Evolutionary conservation across 2,888 invertebrate species (phyloP), one percentile per base, ranked within the genome.

Genomic region (Actias luna): DNA sequence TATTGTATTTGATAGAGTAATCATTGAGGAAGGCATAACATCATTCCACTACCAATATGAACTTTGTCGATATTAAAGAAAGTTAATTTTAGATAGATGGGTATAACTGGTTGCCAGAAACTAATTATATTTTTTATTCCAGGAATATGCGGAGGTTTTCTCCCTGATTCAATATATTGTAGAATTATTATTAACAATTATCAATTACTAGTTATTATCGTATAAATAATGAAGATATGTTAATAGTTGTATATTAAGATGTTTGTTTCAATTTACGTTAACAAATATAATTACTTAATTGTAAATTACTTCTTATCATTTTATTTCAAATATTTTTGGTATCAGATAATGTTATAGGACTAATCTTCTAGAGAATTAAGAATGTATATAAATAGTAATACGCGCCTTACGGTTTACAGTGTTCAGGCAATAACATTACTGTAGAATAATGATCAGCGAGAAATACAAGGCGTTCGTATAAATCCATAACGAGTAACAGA

Each of bases 211-310:
- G 4, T 25, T 8, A 50, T 39, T 3, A 25, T 50, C 3, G 7
- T 50, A 50, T 25, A 12, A 25, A 50, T 25, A 25, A 5, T 50
- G 46, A 50, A 10, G 16, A 2, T 50, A 22, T 50, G 46, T 50
- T 50, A 50, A 50, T 50, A 50, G 12, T 50, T 50, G 46, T 50
- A 50, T 25, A 50, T 22, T 25, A 25, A 50, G 46, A 22, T 50
- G 46, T 50, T 50, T 50, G 10, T 50, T 50, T 22, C 4, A 50
- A 50, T 42, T n/a, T n/a, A n/a, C n/a, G n/a, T n/a, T n/a, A 33
- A 33, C 33, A 33, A 7, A 50, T 22, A 50, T 50, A 25, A 12
- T 25, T 22, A 50, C 22, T 50, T 25, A 50, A 50, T 50, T 0
- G 10, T 5, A 50, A 25, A 25, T 10, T 25, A 12, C 2, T 12